These are phyloP conservation scores for Poeciliopsis infans DNA, from an alignment of 2,797 vertebrate genomes.

Conservation along the genomic window DNA sequence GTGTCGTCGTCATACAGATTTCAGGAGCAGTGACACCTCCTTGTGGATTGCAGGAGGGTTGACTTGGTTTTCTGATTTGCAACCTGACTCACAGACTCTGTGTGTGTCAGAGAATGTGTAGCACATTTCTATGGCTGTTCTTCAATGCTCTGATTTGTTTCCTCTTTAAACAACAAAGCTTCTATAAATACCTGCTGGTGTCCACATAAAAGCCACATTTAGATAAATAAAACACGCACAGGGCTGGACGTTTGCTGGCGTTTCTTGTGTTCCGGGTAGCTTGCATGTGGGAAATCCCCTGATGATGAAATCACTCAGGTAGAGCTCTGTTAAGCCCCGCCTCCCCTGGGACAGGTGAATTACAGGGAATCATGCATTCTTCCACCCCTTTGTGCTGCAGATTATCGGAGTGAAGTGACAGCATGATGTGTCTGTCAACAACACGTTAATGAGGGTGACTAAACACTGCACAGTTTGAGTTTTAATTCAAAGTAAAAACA, in stretches of 20 bases:
- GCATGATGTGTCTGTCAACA: background rate
- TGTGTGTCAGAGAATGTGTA: background rate
- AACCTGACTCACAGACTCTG: background rate
- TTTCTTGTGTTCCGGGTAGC: constrained; percentile 30
- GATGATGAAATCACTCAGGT: constrained; percentile 51
- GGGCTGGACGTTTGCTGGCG: constrained; percentile 22
- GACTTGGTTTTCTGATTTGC: constrained; percentile 2
- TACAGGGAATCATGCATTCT: background rate
- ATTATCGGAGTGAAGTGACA: background rate
- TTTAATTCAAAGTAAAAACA: background rate
- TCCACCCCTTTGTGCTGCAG: constrained; percentile 4
- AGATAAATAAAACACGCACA: constrained; percentile 18
- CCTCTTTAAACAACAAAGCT: background rate
- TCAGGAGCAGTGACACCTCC: constrained; percentile 12
- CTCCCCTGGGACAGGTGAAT: constrained; percentile 8
- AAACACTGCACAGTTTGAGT: background rate
- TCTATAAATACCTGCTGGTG: constrained; percentile 15
- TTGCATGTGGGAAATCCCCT: constrained; percentile 45
- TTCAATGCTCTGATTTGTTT: background rate
- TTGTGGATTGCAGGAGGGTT: constrained; percentile 2
- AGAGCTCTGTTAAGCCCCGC: background rate
- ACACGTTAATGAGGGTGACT: background rate
- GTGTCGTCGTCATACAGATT: background rate
- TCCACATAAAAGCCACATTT: constrained; percentile 39
- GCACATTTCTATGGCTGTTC: background rate